Base-by-base conservation (phyloP, 53 echinoderm and acorn worm genomes). In the Patiria pectinifera region DNA sequence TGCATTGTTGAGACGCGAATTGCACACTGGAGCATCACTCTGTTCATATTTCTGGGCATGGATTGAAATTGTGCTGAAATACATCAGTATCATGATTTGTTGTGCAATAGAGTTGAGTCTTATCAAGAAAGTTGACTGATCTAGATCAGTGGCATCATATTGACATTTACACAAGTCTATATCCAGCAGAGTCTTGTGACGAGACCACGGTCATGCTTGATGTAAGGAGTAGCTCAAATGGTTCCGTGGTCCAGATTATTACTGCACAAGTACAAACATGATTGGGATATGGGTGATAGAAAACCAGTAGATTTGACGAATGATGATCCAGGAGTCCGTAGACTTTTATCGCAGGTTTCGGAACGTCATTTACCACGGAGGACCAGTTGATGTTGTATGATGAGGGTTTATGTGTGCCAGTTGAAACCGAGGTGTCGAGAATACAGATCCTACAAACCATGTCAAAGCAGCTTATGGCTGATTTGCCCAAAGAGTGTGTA, bases 141-240 rank as follows among this genome's bases (percentile, higher is more conserved):
- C 35, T 35, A 35, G 35, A 35, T 0, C 89, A 94, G 71, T 88
- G 94, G 94, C 26, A 80, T 24, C 66, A 94, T 88, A 83, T 94
- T 16, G 70, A 21, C 26, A 43, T n/a, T n/a, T n/a, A n/a, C n/a
- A 82, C 14, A 59, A 81, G 6, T 86, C 81, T n/a, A n/a, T 88
- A 89, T 89, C 92, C 92, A 48, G 94, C 92, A 13, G 81, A 60
- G n/a, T 77, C 78, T 22, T 76, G 89, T 81, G 92, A 92, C 76
- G 12, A 60, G 69, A 43, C 83, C 25, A 35, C 87, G 44, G 11
- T 62, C 19, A 1, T 53, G 76, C 46, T 60, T 92, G 10, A 47
- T 62, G 4, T 44, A 59, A 66, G 74, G 66, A 79, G 49, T n/a
- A n/a, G n/a, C n/a, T 47, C 3, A 24, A 59, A 62, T 91, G 94